These are phyloP conservation scores for Dicrostonyx torquatus DNA, from an alignment of 2,797 vertebrate species.

Conservation along the genomic window DNA sequence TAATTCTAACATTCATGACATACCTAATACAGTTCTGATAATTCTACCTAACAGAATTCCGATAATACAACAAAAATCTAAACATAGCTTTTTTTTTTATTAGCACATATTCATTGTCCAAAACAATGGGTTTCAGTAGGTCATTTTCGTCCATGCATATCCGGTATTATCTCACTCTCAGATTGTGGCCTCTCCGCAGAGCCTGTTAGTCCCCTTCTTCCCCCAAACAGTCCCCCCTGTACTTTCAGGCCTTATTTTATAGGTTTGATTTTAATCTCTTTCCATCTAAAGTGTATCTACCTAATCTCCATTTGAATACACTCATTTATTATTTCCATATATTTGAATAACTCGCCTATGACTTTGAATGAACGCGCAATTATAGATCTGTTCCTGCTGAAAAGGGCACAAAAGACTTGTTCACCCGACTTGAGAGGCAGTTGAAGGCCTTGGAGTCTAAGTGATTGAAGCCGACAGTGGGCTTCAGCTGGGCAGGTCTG, in stretches of 20 bases:
- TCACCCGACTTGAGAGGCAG: not conserved
- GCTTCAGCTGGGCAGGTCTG: not conserved
- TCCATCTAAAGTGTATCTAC: not conserved
- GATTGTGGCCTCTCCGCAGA: not conserved
- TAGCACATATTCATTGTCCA: not conserved
- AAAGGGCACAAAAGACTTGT: not conserved
- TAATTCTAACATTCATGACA: not conserved
- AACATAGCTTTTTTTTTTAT: conserved; percentile 13
- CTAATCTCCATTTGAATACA: conserved; percentile 36
- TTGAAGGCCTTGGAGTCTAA: not conserved
- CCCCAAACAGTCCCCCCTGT: not conserved
- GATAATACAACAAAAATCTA: not conserved
- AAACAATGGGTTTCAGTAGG: not conserved
- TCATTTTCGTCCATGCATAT: not conserved
- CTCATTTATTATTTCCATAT: conserved; percentile 34
- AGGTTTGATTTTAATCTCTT: not conserved
- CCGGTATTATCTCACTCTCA: not conserved
- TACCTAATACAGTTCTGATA: not conserved
- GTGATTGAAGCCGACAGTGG: not conserved
- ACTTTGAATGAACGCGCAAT: not conserved
- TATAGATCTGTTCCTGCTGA: not conserved
- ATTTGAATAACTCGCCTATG: conserved; percentile 49
- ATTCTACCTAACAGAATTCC: not conserved
- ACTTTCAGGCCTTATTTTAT: not conserved
- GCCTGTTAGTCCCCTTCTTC: not conserved